Base-by-base conservation (phyloP, 2,888 invertebrate genomes). In the Pammene aurita region DNA sequence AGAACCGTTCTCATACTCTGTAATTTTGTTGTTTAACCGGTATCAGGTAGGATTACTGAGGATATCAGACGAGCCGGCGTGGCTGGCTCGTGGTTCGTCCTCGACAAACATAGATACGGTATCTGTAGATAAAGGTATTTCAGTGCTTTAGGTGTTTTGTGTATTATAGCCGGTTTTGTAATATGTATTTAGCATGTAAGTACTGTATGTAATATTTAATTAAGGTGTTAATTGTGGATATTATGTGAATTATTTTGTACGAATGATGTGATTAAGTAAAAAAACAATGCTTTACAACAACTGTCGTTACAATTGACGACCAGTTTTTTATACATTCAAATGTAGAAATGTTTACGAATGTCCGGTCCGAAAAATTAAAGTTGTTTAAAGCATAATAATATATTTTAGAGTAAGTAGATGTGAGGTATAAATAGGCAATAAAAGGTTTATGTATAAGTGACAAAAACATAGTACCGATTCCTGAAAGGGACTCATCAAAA, bases 71-170 rank as follows among this genome's bases (percentile, higher is more conserved):
- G 18, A 63, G 68, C 26, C 64, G 57, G 52, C 14, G 38, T 38
- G 68, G 57, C 67, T 63, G 57, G 67, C 46, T 42, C 9, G 6
- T 16, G 26, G 11, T 6, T 34, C 14, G 64, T 44, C 54, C 58
- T 35, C 55, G 35, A 64, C 44, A 64, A 44, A 57, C 50, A 48
- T 1, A 68, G 58, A 68, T 68, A 68, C 44, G 44, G 9, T 67
- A 44, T 63, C 48, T 34, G 26, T 26, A 26, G 41, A 62, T 63
- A 57, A 67, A 63, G n/a, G 35, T 42, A 34, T 16, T 44, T 56
- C 55, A 46, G 52, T 46, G 52, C 14, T 46, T 52, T 38, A 60
- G 38, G 58, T 35, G 46, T 26, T 54, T 55, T 50, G 41, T 67
- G 48, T 16, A 56, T 48, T 14, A 54, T 26, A 34, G n/a, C 42